These are phyloP conservation scores for Galago senegalensis DNA, from an alignment of 2,797 vertebrate species.

Conservation along the genomic window DNA sequence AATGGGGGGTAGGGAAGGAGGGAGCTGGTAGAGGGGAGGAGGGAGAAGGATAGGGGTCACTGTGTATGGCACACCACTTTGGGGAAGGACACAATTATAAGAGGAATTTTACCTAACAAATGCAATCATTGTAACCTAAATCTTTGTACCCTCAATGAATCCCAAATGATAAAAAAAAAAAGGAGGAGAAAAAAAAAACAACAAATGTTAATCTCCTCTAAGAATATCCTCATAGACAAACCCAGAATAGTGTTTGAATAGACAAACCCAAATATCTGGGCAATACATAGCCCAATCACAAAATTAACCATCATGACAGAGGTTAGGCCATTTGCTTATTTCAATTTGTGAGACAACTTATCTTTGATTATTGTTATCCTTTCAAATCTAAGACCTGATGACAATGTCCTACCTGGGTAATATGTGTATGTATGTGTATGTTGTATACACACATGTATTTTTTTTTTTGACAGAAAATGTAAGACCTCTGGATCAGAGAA, in stretches of 20 bases:
- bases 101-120: too few species aligned
- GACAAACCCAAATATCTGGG: conserved; percentile 31
- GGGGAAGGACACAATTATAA: too few species aligned
- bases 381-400: conserved; percentile 34
- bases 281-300: neutral
- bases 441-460: neutral
- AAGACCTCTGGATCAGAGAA: neutral
- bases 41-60: too few species aligned
- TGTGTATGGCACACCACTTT: too few species aligned
- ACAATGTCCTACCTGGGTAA: neutral
- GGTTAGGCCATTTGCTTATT: conserved; percentile 16
- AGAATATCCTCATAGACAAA: conserved; percentile 16
- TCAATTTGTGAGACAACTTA: conserved; percentile 14
- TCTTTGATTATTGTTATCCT: conserved; percentile 16
- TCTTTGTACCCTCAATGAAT: too few species aligned
- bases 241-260: conserved; percentile 30
- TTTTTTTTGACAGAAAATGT: neutral
- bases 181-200: too few species aligned
- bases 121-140: too few species aligned
- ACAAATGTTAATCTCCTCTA: conserved; percentile 22
- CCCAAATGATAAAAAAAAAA: too few species aligned
- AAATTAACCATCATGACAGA: conserved; percentile 16
- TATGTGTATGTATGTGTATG: too few species aligned
- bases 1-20: too few species aligned
- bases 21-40: too few species aligned